Base-by-base conservation (phyloP, 2,113 vertebrate species). In the Thunnus thynnus region DNA sequence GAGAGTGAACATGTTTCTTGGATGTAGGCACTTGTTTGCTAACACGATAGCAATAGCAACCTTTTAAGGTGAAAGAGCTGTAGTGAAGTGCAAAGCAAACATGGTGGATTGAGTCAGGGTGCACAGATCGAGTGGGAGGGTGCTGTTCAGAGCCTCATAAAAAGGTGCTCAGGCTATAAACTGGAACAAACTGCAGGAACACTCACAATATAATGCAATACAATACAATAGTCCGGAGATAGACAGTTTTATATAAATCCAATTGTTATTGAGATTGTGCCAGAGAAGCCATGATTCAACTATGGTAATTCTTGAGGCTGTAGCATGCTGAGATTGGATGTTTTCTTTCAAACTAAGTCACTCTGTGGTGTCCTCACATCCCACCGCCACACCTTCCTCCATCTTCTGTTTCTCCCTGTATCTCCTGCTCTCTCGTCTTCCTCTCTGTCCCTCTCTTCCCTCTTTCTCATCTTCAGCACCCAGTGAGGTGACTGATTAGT, bases 401-500 rank as follows among this genome's bases (percentile, higher is more conserved):
- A 2, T 58, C 30, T 48, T n/a, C 30, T 27, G 17, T 55, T 60
- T 22, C 10, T 51, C 22, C 32, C 30, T 32, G 0, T 18, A 12
- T 57, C 30, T 12, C 32, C 10, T 22, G 7, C 67, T 55, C 25
- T 76, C 32, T 32, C 32, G 4, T 14, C 48, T 60, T 47, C 22
- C 22, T 47, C 52, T 55, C 47, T 18, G 8, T 51, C 61, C n/a
- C 46, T 61, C 30, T 20, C 25, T 32, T 62, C 51, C 44, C 60
- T 65, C 73, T 30, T 72, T 58, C 57, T 66, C 71, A 25, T 81
- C 55, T 66, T 5, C 61, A 78, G 72, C 67, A 78, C 46, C 67
- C 74, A 54, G 70, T 4, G 70, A 85, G 80, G 56, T 80, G 78
- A 77, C 78, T 86, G 74, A 87, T 82, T 82, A 87, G 58, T 5